Evolutionary conservation across 2,113 vertebrate species (phyloP), one percentile per base, ranked within the genome.

Genomic region (Etheostoma spectabile): DNA sequence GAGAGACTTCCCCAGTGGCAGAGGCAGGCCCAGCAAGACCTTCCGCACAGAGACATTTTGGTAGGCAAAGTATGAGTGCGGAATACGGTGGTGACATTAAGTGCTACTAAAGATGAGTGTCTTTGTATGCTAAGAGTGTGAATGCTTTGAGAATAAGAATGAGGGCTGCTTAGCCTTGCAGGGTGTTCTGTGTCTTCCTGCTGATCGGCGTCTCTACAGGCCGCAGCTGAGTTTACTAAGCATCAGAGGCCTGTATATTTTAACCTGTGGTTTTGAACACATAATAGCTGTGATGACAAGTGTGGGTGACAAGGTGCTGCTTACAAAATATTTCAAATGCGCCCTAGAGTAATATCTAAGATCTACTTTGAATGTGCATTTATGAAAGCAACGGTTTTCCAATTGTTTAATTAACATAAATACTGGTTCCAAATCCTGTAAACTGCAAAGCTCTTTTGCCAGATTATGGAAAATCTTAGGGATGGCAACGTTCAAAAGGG

Each of bases 11-110:
- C 70, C 69, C 66, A 63, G 68, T 77, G 59, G 35, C 83, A 82
- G 80, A 78, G 80, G 61, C 79, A 79, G 79, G 68, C 80, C 82
- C 59, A 56, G 76, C 68, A 77, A 75, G 82, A 90, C 80, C 84
- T 78, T 89, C 87, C 22, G 15, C 81, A 80, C 75, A 74, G 76
- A 89, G 79, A 67, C 73, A 19, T 66, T 88, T 90, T 89, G 89
- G 89, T 93, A 90, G 85, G 90, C 88, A 65, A 74, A 79, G 79
- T 84, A 51, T 66, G 86, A 85, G 80, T 88, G 85, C 66, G 88
- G 86, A 61, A 74, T 87, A 66, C 6, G 11, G 69, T 19, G 80
- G 78, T 70, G 77, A 72, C 55, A 59, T 69, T 53, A 72, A 80
- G 57, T 73, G 69, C 72, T 86, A 67, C 69, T 52, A 76, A 57